Conservation (phyloP, 2,797 vertebrate species). For the Syncerus caffer region DNA sequence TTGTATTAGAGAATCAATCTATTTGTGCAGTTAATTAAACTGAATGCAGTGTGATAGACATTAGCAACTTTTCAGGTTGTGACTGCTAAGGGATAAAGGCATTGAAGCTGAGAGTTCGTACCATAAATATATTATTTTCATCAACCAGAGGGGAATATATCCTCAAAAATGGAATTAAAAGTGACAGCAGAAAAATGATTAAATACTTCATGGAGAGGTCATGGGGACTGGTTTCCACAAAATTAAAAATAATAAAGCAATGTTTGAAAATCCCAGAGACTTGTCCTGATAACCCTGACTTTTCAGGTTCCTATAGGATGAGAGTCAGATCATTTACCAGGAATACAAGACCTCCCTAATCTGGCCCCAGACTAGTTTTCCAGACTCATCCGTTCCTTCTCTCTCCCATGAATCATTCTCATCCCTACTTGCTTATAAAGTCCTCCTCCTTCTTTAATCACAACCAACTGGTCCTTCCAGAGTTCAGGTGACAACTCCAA, state of each 20-base stretch:
- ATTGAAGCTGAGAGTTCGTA: neutral
- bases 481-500: constrained; percentile 9
- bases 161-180: constrained; percentile 58
- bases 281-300: neutral
- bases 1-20: constrained; percentile 50
- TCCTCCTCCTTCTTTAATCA: neutral
- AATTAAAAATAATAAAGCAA: constrained; percentile 66
- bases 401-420: neutral
- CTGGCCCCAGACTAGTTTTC: neutral
- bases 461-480: neutral
- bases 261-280: constrained; percentile 52
- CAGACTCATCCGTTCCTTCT: neutral
- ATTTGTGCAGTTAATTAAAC: constrained; percentile 58
- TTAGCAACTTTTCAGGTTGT: constrained; percentile 55
- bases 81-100: constrained; percentile 47
- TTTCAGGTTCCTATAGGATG: constrained; percentile 21
- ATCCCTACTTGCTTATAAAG: constrained; percentile 28
- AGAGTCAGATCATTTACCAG: neutral
- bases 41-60: constrained; percentile 19
- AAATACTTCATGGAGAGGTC: constrained; percentile 35
- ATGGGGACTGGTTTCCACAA: constrained; percentile 33
- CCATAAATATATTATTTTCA: constrained; percentile 65
- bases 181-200: constrained; percentile 62
- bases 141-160: constrained; percentile 21
- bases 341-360: neutral